Percentiles rank a stretch among this genome's conserved stretches.
Evolutionary conservation across 2,797 vertebrate species (phyloP).

Genomic region (Protonibea diacanthus): DNA sequence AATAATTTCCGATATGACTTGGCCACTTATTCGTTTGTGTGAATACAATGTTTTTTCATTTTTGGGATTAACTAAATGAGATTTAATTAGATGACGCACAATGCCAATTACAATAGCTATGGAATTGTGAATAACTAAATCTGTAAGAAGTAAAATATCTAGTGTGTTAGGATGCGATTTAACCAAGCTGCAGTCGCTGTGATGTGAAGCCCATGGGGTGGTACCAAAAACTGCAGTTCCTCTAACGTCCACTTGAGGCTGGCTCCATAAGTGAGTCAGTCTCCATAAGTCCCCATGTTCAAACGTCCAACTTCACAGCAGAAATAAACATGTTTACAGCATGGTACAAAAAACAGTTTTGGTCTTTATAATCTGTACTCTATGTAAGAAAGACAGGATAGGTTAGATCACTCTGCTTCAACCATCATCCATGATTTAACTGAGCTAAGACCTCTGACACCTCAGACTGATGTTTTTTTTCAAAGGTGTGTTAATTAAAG

Average conservation of each 20-base stretch:
- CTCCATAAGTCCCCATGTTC: no score
- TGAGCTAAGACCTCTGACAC: constrained; percentile 34
- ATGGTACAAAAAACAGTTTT: no score
- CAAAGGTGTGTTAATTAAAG: no score
- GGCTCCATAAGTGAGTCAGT: no score
- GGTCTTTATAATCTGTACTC: neutral
- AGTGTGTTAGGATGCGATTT: no score
- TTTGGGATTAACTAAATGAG: neutral
- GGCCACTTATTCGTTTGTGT: neutral
- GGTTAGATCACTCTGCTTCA: neutral
- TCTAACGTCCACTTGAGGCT: no score
- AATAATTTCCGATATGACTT: neutral
- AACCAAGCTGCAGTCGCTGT: no score
- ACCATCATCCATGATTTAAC: constrained; percentile 4
- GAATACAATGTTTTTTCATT: neutral
- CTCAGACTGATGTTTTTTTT: constrained; percentile 44
- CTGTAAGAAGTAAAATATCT: neutral
- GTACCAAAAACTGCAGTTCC: no score
- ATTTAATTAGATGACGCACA: neutral
- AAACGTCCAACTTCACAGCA: no score
- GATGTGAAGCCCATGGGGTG: no score
- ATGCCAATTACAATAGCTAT: no score
- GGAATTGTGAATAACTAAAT: neutral
- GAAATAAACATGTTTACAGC: no score
- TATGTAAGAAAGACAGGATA: neutral